Evolutionary conservation across 1,140 invertebrate species (phyloP), one percentile per base, ranked within the genome.

Genomic region (Acromyrmex heyeri): DNA sequence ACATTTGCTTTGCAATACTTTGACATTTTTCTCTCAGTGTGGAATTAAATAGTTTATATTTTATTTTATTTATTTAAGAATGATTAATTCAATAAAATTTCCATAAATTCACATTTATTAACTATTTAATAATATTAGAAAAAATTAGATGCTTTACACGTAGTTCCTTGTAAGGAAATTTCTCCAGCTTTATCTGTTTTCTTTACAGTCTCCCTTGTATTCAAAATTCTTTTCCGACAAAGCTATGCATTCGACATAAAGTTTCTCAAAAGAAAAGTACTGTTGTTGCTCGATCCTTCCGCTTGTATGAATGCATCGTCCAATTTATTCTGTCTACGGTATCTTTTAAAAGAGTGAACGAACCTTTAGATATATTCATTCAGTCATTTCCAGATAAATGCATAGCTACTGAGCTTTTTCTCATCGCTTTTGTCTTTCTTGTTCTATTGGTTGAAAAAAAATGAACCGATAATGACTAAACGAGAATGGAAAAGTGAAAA

Each of bases 381-480:
- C 78, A n/a, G 82, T 88, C 21, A 81, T 70, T 82, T 50, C 34
- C 59, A 1, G 27, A 48, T 61, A 5, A 70, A 50, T 27, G 12
- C 27, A 21, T 77, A 24, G 38, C 38, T 44, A 44, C 2, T 44
- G 10, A 2, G 30, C 14, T 18, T n/a, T 86, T 69, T 81, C 4
- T 67, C 44, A n/a, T 18, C 5, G 14, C 16, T 50, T 27, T 77
- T 38, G 34, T 53, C 14, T 38, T 62, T n/a, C 18, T 65, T 38
- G 7, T 7, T 38, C 18, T 12, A 38, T 14, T n/a, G 12, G 44
- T 55, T 48, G 21, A 24, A 21, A 38, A 44, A 72, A 82, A 86
- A 82, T 86, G 72, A 48, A n/a, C 34, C 27, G 21, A 89, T 86
- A 88, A 90, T 86, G 30, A 48, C n/a, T 24, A 62, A 30, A 44